Base-by-base conservation (phyloP, 1,140 invertebrate genomes). In the Ganaspis sp. region DNA sequence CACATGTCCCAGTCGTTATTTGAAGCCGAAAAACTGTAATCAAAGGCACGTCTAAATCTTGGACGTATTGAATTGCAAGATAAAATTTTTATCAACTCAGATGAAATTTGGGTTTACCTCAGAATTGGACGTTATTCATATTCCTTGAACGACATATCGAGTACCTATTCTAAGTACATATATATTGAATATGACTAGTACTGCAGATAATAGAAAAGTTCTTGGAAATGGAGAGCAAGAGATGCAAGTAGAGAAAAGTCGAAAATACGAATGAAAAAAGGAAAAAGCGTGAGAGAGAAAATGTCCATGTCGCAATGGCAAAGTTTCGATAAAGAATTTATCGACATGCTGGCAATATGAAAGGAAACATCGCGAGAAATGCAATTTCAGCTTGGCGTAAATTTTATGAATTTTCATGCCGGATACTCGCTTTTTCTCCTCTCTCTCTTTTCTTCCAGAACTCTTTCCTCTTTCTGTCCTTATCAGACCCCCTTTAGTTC, bases 371-470 rank as follows among this genome's bases (percentile, higher is more conserved):
- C 75, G 70, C 37, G 77, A 80, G 82, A 82, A 84, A 80, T 77
- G 82, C 76, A 80, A 80, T 82, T 82, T 73, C 71, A 72, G 64
- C 34, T 72, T 53, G 38, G 75, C 75, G 79, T 84, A 78, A 84
- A 84, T 82, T 84, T 84, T 79, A 81, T 82, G 77, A 82, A 84
- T 84, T 84, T 84, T 78, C 79, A 84, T 78, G 77, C 70, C 74
- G 75, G 37, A 64, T 64, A 64, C 72, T 72, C 54, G 40, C 49
- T 34, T 26, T 34, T 21, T 21, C 37, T 72, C 54, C 9, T 8
- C n/a, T 69, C 38, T 40, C 53, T 58, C 49, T 21, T 72, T 69
- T 64, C 37, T 34, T 19, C 9, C n/a, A 58, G 26, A 15, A 26
- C 19, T 74, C 54, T 26, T 12, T 34, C 23, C 58, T 64, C 54